Base-by-base conservation (phyloP, 2,888 invertebrate genomes). In the Drosophila tanythrix region DNA sequence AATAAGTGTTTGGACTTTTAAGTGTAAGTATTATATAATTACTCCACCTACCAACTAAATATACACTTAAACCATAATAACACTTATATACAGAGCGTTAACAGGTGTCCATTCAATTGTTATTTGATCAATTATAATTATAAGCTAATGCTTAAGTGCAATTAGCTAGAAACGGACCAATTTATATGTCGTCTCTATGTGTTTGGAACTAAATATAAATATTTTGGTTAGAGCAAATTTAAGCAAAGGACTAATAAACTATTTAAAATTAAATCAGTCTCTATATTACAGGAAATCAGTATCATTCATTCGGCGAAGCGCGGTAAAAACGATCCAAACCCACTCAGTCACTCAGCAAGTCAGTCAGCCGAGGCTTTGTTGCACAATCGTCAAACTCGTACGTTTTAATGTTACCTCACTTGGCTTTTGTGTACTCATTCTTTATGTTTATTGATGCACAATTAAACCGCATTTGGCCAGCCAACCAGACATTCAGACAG, bases 391-490 rank as follows among this genome's bases (percentile, higher is more conserved):
- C 70, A 55, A 70, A 68, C 81, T 69, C 59, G 60, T 59, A 60
- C 52, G 35, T 68, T 77, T 66, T 50, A 74, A 74, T 74, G 67
- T 73, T 79, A 52, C 76, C 83, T 64, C 77, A 73, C 57, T 77
- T 83, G 70, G 80, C 74, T 70, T 67, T 74, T 77, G 71, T 75
- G 68, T 53, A 57, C 64, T 57, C 66, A 71, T 76, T 73, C 70
- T 73, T 78, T 81, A 66, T 77, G 70, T 60, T 74, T 67, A 82
- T 86, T 74, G 86, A 82, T 76, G 81, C 89, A 85, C 81, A 86
- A 90, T 89, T 82, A 82, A 85, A 79, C 74, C 81, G 82, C 62
- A 69, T 76, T 82, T 70, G 80, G 70, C 76, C 82, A 82, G 69
- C 73, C 68, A 85, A 53, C 58, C 66, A 76, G 59, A 65, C 74